A percentile compares a stretch with the other conserved stretches of the same genome.
These are phyloP conservation scores for Petrocephalus microphthalmus DNA, from an alignment of 2,113 vertebrate species.

Conservation along the genomic window DNA sequence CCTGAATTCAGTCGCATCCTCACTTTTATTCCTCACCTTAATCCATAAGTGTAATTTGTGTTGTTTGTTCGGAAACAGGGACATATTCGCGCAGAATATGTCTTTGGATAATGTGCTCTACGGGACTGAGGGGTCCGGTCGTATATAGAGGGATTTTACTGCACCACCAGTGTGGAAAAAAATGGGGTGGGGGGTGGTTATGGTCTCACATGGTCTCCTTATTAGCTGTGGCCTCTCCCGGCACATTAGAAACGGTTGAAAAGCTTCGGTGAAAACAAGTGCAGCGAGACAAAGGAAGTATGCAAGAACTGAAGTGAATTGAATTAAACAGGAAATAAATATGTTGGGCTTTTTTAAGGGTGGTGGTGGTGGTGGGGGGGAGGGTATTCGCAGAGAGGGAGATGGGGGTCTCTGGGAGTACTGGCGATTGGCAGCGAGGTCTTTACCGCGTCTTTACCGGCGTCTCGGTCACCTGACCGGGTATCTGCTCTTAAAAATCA, in stretches of 20 bases:
- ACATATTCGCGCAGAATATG: background rate
- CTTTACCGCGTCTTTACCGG: too few relatives aligned
- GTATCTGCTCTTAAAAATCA: background rate
- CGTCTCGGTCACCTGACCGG: background rate
- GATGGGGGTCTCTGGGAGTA: background rate
- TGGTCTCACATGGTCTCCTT: constrained; percentile 9
- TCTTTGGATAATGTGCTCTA: background rate
- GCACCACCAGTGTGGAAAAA: background rate
- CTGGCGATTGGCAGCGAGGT: background rate
- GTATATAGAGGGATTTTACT: constrained; percentile 3
- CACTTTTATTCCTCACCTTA: background rate
- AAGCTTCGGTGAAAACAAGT: constrained; percentile 25
- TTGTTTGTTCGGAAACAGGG: background rate
- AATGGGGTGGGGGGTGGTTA: background rate
- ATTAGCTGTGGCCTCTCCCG: constrained; percentile 27
- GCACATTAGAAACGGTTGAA: constrained; percentile 29
- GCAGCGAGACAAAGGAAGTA: constrained; percentile 23
- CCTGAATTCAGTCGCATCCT: constrained; percentile 35
- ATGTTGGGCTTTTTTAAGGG: background rate
- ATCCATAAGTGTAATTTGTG: background rate
- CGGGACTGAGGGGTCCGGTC: background rate
- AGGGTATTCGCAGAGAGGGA: background rate
- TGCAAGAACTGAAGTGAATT: constrained; percentile 15
- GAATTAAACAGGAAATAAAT: background rate
- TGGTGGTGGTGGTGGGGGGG: background rate